phyloP scores from a whole-genome alignment of 2,888 invertebrate species.

The Myopa tessellatipennis region DNA sequence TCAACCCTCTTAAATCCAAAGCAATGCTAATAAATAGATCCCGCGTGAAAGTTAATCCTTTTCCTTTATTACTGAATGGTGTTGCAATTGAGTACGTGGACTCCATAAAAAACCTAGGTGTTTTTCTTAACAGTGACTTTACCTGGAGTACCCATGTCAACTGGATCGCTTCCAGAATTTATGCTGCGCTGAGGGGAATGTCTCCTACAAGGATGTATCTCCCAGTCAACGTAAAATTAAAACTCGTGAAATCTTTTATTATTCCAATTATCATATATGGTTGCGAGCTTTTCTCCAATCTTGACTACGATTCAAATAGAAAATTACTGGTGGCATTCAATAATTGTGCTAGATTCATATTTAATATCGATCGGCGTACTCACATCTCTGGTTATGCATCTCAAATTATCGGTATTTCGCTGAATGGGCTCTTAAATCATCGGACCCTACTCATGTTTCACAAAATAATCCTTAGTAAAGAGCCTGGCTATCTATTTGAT shows the following conservation, averaged over 20 bases:
- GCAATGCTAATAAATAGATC: conserved; percentile 39
- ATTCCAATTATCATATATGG: too few relatives aligned
- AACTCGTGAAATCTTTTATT: too few relatives aligned
- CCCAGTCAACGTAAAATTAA: neutral
- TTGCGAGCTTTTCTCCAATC: too few relatives aligned
- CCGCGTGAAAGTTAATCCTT: conserved; percentile 40
- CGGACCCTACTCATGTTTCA: too few relatives aligned
- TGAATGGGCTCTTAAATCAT: too few relatives aligned
- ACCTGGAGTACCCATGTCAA: neutral
- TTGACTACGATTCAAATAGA: too few relatives aligned
- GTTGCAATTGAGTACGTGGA: conserved; percentile 46
- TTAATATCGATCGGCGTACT: too few relatives aligned
- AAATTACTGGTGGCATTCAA: too few relatives aligned
- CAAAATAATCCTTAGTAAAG: neutral
- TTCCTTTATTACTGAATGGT: conserved; percentile 51
- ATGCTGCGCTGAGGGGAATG: neutral
- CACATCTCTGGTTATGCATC: too few relatives aligned
- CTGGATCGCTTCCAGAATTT: neutral
- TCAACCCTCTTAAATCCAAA: conserved; percentile 1
- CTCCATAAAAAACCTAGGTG: neutral
- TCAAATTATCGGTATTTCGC: too few relatives aligned
- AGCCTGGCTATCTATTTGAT: neutral
- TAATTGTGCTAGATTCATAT: too few relatives aligned
- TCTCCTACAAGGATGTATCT: neutral
- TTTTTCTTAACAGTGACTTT: neutral